phyloP scores from a whole-genome alignment of 2,888 invertebrate genomes.

The Ichneumon xanthorius region DNA sequence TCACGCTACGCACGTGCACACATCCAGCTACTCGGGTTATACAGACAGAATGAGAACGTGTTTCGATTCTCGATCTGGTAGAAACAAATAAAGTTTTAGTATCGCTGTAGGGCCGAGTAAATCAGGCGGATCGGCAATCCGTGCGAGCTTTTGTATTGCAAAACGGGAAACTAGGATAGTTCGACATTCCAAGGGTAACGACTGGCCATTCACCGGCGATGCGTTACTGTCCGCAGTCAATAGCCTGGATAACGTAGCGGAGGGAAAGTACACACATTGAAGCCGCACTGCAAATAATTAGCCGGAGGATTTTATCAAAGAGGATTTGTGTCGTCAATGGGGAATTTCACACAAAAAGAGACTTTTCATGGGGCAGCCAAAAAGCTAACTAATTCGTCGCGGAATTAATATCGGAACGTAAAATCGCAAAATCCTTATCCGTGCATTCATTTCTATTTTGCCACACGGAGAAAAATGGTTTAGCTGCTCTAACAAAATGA shows the following conservation, averaged over 20 bases:
- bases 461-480: background rate
- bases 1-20: background rate
- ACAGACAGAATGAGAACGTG: slow-evolving; percentile 15
- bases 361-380: background rate
- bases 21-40: background rate
- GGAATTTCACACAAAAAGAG: background rate
- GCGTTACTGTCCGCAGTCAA: background rate
- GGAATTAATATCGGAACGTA: background rate
- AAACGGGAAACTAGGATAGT: background rate
- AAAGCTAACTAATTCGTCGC: background rate
- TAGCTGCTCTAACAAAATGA: too few relatives aligned
- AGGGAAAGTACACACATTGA: background rate
- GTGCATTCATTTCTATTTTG: background rate
- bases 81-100: slow-evolving; percentile 53
- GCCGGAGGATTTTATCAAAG: background rate
- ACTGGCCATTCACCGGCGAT: slow-evolving; percentile 6
- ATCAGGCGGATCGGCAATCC: slow-evolving; percentile 34
- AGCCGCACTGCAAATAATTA: background rate
- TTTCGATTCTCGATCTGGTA: slow-evolving; percentile 15
- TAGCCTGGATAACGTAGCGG: background rate
- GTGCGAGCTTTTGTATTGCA: background rate
- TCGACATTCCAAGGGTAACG: slow-evolving; percentile 15
- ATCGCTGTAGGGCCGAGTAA: slow-evolving; percentile 20
- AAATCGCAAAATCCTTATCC: background rate
- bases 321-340: background rate